Base-by-base conservation (phyloP, 2,113 vertebrate species). In the Gallinago jamesoni region DNA sequence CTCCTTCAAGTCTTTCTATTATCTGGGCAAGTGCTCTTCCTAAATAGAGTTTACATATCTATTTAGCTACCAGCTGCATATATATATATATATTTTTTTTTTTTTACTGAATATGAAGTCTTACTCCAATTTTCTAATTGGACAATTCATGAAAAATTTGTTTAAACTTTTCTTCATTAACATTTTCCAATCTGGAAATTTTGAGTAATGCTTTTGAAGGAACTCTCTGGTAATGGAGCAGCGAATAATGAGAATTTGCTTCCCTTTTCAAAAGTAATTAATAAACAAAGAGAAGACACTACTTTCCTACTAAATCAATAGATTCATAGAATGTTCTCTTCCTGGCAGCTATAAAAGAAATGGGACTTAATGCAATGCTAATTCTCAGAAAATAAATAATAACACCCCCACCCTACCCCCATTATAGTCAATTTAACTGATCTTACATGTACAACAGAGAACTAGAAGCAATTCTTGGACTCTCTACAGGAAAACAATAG, bases 261-360 rank as follows among this genome's bases (percentile, higher is more conserved):
- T 83, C 60, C 21, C 17, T 76, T 92, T 87, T 74, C 25, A 63
- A 77, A 93, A 86, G 24, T 50, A 89, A 95, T 93, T 92, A 89
- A 64, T 80, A 83, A 95, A 74, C n/a, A 92, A 93, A 74, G 10
- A 86, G 47, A 94, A 88, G 25, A 59, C 41, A 67, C 3, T 35
- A 4, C 2, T 85, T 90, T 73, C 16, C 59, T 91, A 50, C 28
- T 70, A 85, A 88, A 88, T 86, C 45, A 77, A 52, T 86, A 88
- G n/a, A 59, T 86, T 77, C 27, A 47, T 22, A 92, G 41, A 79
- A 67, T 1, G 0, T 67, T 92, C 56, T 90, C 21, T 77, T 74
- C 64, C 53, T 37, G 66, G 33, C 10, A 80, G 60, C 30, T 74
- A 18, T 70, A 90, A 96, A 89, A 91, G 48, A 43, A 93, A 73